A percentile compares a stretch with the other conserved stretches of the same genome.
Evolutionary conservation across 2,113 vertebrate genomes (phyloP).

Genomic region (Nycticebus coucang): DNA sequence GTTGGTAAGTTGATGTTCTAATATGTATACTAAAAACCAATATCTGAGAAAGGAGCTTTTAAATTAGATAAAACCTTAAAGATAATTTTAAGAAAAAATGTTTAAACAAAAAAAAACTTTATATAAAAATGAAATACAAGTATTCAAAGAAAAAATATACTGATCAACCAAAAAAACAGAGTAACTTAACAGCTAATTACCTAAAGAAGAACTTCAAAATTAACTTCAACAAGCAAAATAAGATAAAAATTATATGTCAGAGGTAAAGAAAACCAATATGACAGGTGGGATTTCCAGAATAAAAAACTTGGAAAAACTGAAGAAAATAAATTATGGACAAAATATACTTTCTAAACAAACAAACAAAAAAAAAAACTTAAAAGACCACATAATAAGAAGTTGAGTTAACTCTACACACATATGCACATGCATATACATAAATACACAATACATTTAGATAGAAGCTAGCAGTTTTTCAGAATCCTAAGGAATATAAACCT

Average conservation of each 20-base stretch:
- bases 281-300: not conserved
- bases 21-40: not conserved
- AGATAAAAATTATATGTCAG: not conserved
- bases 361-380: not conserved
- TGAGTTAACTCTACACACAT: not conserved
- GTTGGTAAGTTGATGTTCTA: not conserved
- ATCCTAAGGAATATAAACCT: not conserved
- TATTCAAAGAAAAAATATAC: not conserved
- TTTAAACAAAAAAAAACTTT: not conserved
- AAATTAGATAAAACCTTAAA: not conserved
- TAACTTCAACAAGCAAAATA: not conserved
- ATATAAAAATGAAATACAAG: not conserved
- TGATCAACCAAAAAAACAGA: not conserved
- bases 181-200: not conserved
- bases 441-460: not conserved
- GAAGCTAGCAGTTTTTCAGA: not conserved
- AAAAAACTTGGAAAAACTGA: not conserved
- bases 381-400: not conserved
- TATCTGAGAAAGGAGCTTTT: not conserved
- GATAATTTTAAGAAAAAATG: not conserved
- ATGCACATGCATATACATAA: not conserved
- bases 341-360: slow-evolving; percentile 30
- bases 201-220: slow-evolving; percentile 19
- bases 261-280: not conserved
- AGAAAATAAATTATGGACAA: not conserved